phyloP scores from a whole-genome alignment of 2,888 invertebrate species.

The Drosophila diplacantha region DNA sequence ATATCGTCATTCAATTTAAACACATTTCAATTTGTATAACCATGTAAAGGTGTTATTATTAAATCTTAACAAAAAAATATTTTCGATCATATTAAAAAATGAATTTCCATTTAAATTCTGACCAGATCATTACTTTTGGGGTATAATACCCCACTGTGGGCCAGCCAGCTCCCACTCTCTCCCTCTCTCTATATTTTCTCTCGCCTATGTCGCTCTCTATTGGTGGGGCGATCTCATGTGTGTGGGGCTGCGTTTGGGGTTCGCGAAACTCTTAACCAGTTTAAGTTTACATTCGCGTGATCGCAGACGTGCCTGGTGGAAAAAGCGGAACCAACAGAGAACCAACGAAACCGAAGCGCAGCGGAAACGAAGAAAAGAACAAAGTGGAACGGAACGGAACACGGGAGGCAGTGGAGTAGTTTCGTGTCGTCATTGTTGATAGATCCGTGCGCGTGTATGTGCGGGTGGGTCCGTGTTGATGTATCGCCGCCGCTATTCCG shows the following conservation, averaged over 20 bases:
- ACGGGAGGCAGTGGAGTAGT: constrained; percentile 13
- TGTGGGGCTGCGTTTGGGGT: constrained; percentile 35
- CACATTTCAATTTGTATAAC: too few relatives aligned
- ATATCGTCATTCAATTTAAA: too few relatives aligned
- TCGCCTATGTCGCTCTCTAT: constrained; percentile 7
- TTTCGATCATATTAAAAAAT: too few relatives aligned
- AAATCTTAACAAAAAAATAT: too few relatives aligned
- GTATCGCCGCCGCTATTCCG: constrained; percentile 77
- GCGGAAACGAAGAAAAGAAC: constrained; percentile 14
- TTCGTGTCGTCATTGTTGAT: constrained; percentile 21
- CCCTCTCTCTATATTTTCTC: constrained; percentile 3
- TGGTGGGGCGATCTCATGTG: constrained; percentile 50
- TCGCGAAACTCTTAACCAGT: constrained; percentile 65
- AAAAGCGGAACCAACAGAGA: constrained; percentile 11
- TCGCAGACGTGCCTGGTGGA: constrained; percentile 60
- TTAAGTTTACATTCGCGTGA: constrained; percentile 64
- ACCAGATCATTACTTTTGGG: neutral
- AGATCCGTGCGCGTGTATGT: constrained; percentile 30
- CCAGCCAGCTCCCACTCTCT: constrained; percentile 3
- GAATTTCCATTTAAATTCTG: neutral
- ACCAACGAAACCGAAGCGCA: constrained; percentile 2
- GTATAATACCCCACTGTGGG: constrained; percentile 1
- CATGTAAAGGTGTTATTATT: too few relatives aligned
- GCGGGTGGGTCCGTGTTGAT: constrained; percentile 48
- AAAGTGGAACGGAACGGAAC: constrained; percentile 20